Evolutionary conservation across 2,113 vertebrate species (phyloP).

Genomic region (Taurulus bubalis): DNA sequence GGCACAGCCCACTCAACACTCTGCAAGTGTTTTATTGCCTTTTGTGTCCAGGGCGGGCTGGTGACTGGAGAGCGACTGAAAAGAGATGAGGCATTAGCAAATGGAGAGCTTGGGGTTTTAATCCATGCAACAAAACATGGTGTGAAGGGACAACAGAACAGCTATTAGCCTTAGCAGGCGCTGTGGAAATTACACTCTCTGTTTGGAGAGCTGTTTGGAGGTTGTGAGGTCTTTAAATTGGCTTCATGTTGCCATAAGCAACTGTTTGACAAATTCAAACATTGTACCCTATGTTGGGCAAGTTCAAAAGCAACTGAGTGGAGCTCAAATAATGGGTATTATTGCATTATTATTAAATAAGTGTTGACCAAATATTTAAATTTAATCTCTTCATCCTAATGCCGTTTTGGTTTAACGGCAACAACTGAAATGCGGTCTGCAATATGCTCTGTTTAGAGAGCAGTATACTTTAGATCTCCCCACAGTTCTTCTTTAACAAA

Average conservation of each 20-base stretch:
- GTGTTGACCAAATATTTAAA: slow-evolving; percentile 1
- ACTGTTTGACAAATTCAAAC: background rate
- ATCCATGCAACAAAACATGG: slow-evolving; percentile 3
- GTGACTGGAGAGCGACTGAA: slow-evolving; percentile 9
- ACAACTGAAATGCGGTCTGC: slow-evolving; percentile 19
- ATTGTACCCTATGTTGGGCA: background rate
- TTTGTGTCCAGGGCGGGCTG: slow-evolving; percentile 10
- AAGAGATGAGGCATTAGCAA: slow-evolving; percentile 16
- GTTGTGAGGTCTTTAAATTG: slow-evolving; percentile 7
- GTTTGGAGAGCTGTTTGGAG: background rate
- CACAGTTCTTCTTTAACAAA: slow-evolving; percentile 30
- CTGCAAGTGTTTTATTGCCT: slow-evolving; percentile 29
- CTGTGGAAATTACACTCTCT: slow-evolving; percentile 5
- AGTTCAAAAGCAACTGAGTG: slow-evolving; percentile 1
- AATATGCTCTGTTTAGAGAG: slow-evolving; percentile 33
- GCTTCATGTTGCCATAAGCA: background rate
- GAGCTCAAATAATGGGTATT: background rate
- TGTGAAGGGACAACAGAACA: background rate
- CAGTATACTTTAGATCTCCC: slow-evolving; percentile 18
- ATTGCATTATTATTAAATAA: background rate
- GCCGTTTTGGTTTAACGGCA: background rate
- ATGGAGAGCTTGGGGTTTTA: background rate
- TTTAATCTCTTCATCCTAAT: slow-evolving; percentile 28
- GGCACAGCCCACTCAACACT: slow-evolving; percentile 15
- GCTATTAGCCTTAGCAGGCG: background rate